Evolutionary conservation across 1,140 invertebrate genomes (phyloP).

Genomic region (Rhopalosiphum padi): DNA sequence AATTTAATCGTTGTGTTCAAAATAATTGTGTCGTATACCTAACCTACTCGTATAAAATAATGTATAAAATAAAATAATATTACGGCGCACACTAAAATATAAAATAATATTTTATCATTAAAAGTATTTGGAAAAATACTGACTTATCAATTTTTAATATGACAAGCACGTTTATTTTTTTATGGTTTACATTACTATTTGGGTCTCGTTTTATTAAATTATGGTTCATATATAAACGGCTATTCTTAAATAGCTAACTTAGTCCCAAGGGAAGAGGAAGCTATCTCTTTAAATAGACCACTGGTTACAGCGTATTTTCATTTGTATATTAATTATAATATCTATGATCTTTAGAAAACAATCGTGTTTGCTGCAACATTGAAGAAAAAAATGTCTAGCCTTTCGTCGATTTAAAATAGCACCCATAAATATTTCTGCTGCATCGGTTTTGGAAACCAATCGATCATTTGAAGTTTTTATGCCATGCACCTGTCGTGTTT

Average conservation of each 20-base stretch:
- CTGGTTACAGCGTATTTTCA: not conserved
- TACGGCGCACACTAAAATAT: not conserved
- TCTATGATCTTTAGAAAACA: not conserved
- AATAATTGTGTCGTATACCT: not conserved
- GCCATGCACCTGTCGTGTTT: not conserved
- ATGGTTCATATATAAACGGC: not conserved
- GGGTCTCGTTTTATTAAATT: not conserved
- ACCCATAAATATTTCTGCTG: not conserved
- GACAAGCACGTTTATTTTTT: not conserved
- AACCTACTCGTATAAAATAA: not conserved
- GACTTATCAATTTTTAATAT: not conserved
- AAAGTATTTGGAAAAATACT: not conserved
- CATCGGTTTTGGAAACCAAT: not conserved
- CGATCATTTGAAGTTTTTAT: not conserved
- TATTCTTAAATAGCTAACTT: not conserved
- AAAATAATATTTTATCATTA: not conserved
- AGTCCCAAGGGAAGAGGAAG: too few relatives aligned
- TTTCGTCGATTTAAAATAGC: not conserved
- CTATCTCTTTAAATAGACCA: too few relatives aligned
- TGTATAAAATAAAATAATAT: not conserved
- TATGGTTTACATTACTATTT: not conserved
- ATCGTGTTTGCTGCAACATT: not conserved
- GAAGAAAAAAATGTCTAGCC: not conserved
- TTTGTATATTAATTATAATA: not conserved
- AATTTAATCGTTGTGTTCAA: not conserved